These are phyloP conservation scores for Artibeus lituratus DNA, from an alignment of 2,797 vertebrate genomes.

Conservation along the genomic window DNA sequence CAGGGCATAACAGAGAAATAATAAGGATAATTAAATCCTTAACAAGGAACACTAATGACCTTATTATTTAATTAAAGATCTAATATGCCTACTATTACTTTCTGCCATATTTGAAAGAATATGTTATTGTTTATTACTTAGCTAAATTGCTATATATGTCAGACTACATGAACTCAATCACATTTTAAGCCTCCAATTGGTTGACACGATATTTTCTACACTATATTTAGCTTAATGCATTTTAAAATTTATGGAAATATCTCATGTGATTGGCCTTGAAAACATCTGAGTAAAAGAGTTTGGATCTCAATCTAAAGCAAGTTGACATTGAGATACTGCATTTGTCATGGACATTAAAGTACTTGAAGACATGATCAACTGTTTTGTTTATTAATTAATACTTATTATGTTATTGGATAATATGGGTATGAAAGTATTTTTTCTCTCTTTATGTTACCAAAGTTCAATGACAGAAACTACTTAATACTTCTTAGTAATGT, in stretches of 20 bases:
- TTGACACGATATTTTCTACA: neutral
- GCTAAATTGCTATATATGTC: neutral
- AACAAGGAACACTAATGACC: neutral
- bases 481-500: neutral
- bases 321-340: neutral
- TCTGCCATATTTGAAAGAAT: neutral
- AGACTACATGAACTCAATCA: neutral
- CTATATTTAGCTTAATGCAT: neutral
- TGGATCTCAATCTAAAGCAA: neutral
- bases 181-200: neutral
- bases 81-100: neutral
- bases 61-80: slow-evolving; percentile 32
- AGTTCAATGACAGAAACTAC: neutral
- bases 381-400: neutral
- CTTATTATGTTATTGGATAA: neutral
- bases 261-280: neutral
- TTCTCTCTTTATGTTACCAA: neutral
- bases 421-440: neutral
- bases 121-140: slow-evolving; percentile 5
- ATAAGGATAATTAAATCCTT: slow-evolving; percentile 53
- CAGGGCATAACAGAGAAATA: slow-evolving; percentile 18
- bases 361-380: neutral
- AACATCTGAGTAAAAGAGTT: neutral
- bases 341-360: neutral
- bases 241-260: neutral